Evolutionary conservation across 2,888 invertebrate genomes (phyloP).

Genomic region (Zaprionus obscuricornis): DNA sequence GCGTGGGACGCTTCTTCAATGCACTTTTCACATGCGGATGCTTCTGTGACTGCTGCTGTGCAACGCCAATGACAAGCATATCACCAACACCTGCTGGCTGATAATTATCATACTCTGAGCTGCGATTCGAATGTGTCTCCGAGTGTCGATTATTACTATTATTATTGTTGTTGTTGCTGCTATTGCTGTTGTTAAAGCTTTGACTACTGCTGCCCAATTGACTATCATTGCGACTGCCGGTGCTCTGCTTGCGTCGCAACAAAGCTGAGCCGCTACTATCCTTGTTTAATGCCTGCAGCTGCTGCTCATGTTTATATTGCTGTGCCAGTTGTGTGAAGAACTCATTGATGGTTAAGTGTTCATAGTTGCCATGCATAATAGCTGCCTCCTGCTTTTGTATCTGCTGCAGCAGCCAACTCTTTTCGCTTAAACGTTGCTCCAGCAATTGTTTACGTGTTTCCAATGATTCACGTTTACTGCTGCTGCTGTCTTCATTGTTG

Average conservation of each 20-base stretch:
- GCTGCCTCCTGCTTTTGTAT: slow-evolving; percentile 82
- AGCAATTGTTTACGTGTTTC: slow-evolving; percentile 80
- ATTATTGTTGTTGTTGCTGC: slow-evolving; percentile 18
- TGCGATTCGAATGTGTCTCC: slow-evolving; percentile 77
- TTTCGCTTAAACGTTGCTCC: slow-evolving; percentile 82
- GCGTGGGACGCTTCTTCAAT: slow-evolving; percentile 74
- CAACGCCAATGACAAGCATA: slow-evolving; percentile 69
- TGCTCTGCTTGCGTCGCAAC: slow-evolving; percentile 77
- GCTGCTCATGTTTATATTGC: slow-evolving; percentile 77
- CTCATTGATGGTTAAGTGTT: slow-evolving; percentile 79
- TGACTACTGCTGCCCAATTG: slow-evolving; percentile 34
- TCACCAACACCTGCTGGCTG: slow-evolving; percentile 64
- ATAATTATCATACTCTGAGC: slow-evolving; percentile 80
- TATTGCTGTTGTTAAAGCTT: slow-evolving; percentile 5
- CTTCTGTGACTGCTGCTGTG: slow-evolving; percentile 63
- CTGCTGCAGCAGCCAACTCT: slow-evolving; percentile 82
- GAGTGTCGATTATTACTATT: slow-evolving; percentile 72
- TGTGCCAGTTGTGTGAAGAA: slow-evolving; percentile 72
- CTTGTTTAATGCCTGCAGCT: slow-evolving; percentile 47
- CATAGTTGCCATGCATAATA: slow-evolving; percentile 81
- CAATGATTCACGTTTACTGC: slow-evolving; percentile 73
- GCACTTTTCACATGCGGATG: slow-evolving; percentile 76
- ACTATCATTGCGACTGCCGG: slow-evolving; percentile 57
- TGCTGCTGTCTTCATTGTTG: slow-evolving; percentile 52
- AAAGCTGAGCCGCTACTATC: slow-evolving; percentile 62